Base-by-base conservation (phyloP, 2,888 invertebrate species). In the Ptychoptera contaminata region DNA sequence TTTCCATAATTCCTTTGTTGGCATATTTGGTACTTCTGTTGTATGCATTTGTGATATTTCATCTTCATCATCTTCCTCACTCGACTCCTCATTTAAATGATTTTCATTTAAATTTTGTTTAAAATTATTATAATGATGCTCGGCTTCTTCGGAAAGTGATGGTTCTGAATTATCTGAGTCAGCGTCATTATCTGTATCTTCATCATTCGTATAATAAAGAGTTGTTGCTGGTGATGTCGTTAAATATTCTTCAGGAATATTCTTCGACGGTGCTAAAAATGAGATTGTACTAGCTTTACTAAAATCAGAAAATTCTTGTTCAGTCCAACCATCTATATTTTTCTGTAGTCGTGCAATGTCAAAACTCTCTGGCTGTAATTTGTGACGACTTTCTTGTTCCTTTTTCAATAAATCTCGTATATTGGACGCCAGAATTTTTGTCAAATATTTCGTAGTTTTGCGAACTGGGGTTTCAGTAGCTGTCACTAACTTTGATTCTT, bases 281-380 rank as follows among this genome's bases (percentile, higher is more conserved):
- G 72, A 72, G 41, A 66, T 72, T 1, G 68, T 71, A 37, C 73
- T 72, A 6, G 69, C 65, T 47, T 64, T 69, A 49, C 68, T 70
- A 8, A 16, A 35, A 48, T 63, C 63, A 1, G 77, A 74, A 59
- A 73, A 83, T 53, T 79, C 79, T 63, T 81, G 79, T 53, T 78
- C 79, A 1, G 86, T 87, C 87, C 87, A 87, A 49, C 80, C 79
- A 54, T 87, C 84, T 46, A 87, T 87, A 52, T 82, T 85, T 52
- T 83, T 82, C 58, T 86, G 86, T 34, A 87, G 65, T 55, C 77
- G 76, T 11, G 76, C 72, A 11, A 84, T 73, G 56, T 86, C 84
- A 53, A 82, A 79, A 0, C 76, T 37, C 8, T 16, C 40, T 16
- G 50, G 45, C 9, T 54, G 53, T 40, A 53, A 54, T 38, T 52